These are phyloP conservation scores for Drosophila limbata DNA, from an alignment of 2,888 invertebrate genomes.

Conservation along the genomic window DNA sequence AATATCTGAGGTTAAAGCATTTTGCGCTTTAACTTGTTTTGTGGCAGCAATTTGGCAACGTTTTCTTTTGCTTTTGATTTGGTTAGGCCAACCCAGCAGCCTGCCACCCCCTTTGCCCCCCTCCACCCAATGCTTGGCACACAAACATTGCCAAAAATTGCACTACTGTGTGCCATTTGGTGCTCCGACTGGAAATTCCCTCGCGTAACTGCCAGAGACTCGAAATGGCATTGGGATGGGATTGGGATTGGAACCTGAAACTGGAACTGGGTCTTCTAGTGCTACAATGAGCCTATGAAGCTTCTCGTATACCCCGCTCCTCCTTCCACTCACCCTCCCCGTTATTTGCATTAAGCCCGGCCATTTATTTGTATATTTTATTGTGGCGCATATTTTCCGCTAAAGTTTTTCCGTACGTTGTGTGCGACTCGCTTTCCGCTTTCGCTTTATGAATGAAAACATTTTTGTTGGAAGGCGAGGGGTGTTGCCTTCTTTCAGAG, in stretches of 20 bases:
- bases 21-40: constrained; percentile 2
- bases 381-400: constrained; percentile 76
- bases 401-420: constrained; percentile 64
- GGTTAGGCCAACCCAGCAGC: constrained; percentile 7
- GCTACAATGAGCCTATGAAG: constrained; percentile 16
- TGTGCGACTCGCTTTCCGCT: constrained; percentile 27
- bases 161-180: constrained; percentile 75
- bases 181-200: constrained; percentile 65
- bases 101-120: neutral
- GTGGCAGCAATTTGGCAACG: constrained; percentile 22
- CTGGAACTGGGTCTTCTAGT: constrained; percentile 13
- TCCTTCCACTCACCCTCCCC: constrained; percentile 8
- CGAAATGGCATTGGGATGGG: constrained; percentile 14
- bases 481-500: neutral
- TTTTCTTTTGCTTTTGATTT: constrained; percentile 48
- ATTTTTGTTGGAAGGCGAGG: constrained; percentile 29
- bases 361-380: constrained; percentile 79
- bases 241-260: neutral
- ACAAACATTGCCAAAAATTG: constrained; percentile 61
- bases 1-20: constrained; percentile 12
- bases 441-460: constrained; percentile 73
- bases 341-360: constrained; percentile 74
- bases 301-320: constrained; percentile 3
- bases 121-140: neutral
- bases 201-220: constrained; percentile 38